These are phyloP conservation scores for Vireo griseus DNA, from an alignment of 2,797 vertebrate species.

Conservation along the genomic window DNA sequence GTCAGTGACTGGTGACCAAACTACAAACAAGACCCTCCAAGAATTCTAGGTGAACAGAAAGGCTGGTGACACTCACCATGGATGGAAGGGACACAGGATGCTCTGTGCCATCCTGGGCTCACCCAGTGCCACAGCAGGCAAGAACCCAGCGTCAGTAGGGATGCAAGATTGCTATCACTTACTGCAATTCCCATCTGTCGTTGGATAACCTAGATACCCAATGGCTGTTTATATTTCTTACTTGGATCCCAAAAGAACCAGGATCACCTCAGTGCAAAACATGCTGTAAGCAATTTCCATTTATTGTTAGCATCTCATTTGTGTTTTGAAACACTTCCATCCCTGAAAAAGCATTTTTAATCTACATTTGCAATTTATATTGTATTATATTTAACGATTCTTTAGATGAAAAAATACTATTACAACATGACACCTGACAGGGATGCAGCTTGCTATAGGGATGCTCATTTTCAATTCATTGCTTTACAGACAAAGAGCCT, in stretches of 20 bases:
- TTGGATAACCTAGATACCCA: background rate
- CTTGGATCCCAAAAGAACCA: background rate
- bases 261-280: background rate
- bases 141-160: background rate
- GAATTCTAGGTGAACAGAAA: background rate
- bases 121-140: background rate
- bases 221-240: background rate
- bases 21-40: background rate
- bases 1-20: fast-evolving
- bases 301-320: background rate
- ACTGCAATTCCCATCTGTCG: background rate
- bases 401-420: background rate
- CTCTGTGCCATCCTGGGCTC: background rate
- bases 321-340: background rate
- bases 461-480: background rate
- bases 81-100: fast-evolving
- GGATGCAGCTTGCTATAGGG: background rate
- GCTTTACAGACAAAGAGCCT: background rate
- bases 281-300: background rate
- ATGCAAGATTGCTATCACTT: background rate
- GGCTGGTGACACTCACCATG: background rate
- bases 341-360: background rate
- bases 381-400: background rate
- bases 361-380: background rate
- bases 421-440: background rate